Conservation (phyloP, 2,888 invertebrate genomes). For the Lysandra coridon region DNA sequence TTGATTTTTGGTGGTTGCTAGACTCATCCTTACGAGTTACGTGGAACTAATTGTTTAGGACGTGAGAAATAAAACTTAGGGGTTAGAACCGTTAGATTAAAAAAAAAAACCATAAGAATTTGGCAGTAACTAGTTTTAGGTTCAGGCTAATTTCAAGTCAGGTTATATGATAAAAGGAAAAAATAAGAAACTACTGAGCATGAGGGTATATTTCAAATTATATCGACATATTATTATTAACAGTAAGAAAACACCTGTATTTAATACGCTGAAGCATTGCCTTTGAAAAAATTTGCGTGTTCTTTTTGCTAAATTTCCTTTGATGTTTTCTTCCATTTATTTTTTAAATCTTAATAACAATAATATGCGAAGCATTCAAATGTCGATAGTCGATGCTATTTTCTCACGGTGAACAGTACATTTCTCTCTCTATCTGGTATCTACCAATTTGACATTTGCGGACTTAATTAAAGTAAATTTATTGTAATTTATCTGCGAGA, state of each 20-base stretch:
- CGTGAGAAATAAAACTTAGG: background rate
- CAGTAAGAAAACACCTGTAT: background rate
- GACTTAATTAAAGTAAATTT: slow-evolving; percentile 45
- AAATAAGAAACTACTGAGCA: background rate
- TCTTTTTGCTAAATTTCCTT: too few relatives aligned
- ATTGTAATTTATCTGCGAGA: slow-evolving; percentile 42
- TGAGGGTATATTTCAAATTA: background rate
- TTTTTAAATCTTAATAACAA: too few relatives aligned
- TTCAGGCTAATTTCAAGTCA: slow-evolving; percentile 36
- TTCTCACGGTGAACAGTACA: slow-evolving; percentile 28
- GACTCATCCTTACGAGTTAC: slow-evolving; percentile 43
- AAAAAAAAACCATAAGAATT: background rate
- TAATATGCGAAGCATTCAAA: background rate
- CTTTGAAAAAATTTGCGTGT: too few relatives aligned
- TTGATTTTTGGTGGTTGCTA: background rate
- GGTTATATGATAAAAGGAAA: background rate
- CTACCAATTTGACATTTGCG: slow-evolving; percentile 44
- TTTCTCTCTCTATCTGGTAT: slow-evolving; percentile 18
- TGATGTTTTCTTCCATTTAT: too few relatives aligned
- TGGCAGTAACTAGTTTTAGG: background rate
- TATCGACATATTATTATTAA: background rate
- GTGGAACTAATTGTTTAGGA: slow-evolving; percentile 38
- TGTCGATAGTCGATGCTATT: background rate
- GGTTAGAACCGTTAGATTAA: background rate
- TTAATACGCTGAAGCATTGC: background rate